phyloP scores from a whole-genome alignment of 2,113 vertebrate genomes.

The Budorcas taxicolor region DNA sequence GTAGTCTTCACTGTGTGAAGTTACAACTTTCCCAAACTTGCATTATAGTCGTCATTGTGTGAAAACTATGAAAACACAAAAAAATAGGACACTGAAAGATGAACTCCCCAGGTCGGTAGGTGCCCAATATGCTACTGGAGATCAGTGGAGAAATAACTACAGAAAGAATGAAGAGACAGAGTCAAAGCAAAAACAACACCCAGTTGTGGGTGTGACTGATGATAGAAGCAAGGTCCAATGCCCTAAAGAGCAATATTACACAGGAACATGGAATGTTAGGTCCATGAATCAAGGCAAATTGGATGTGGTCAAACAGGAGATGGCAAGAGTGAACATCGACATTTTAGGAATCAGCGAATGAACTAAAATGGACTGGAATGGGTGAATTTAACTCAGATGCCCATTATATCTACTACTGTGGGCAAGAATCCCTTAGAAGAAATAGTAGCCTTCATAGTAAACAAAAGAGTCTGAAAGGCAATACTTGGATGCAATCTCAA shows the following conservation, averaged over 20 bases:
- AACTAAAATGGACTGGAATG: not conserved
- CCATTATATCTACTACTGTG: not conserved
- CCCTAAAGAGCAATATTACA: not conserved
- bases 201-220: not conserved
- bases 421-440: not conserved
- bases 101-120: not conserved
- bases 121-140: not conserved
- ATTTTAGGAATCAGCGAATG: fast-evolving
- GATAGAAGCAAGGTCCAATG: not conserved
- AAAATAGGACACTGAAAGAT: not conserved
- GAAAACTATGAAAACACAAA: not conserved
- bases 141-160: not conserved
- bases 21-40: not conserved
- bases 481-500: not conserved
- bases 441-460: not conserved
- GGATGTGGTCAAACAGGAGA: not conserved
- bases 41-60: not conserved
- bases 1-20: not conserved
- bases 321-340: not conserved
- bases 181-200: not conserved
- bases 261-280: not conserved
- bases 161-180: not conserved
- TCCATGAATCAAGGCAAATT: not conserved
- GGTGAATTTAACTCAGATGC: not conserved
- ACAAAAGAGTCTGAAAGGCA: not conserved